phyloP scores from a whole-genome alignment of 92 coral and sea anemone species.

The Desmophyllum pertusum region DNA sequence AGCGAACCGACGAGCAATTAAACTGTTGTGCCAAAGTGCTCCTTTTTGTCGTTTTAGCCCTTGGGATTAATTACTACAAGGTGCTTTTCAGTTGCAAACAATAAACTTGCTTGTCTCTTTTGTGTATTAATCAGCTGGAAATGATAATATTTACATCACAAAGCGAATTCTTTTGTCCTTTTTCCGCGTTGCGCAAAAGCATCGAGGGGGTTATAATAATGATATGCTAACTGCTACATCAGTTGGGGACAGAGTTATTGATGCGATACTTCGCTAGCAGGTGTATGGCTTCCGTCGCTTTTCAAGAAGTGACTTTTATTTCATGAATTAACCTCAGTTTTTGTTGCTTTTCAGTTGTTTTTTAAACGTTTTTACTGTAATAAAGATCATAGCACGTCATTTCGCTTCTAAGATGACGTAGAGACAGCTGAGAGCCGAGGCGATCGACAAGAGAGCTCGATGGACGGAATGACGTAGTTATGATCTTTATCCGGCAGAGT shows the following conservation, averaged over 20 bases:
- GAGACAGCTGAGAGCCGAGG: neutral
- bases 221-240: neutral
- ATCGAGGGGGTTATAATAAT: neutral
- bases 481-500: neutral
- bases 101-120: constrained; percentile 6
- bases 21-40: neutral
- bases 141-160: constrained; percentile 30
- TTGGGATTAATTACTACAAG: constrained; percentile 8
- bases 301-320: no score
- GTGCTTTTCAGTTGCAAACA: constrained; percentile 5
- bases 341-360: no score
- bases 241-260: neutral
- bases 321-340: neutral
- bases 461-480: neutral
- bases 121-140: constrained; percentile 22
- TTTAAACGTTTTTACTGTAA: no score
- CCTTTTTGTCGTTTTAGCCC: neutral
- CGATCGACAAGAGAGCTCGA: neutral
- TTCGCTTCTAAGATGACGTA: neutral
- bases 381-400: neutral
- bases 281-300: neutral
- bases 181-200: constrained; percentile 8
- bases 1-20: neutral
- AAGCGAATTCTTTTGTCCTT: neutral
- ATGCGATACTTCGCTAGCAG: neutral